These are phyloP conservation scores for Eutrigla gurnardus DNA, from an alignment of 2,797 vertebrate species.

Conservation along the genomic window DNA sequence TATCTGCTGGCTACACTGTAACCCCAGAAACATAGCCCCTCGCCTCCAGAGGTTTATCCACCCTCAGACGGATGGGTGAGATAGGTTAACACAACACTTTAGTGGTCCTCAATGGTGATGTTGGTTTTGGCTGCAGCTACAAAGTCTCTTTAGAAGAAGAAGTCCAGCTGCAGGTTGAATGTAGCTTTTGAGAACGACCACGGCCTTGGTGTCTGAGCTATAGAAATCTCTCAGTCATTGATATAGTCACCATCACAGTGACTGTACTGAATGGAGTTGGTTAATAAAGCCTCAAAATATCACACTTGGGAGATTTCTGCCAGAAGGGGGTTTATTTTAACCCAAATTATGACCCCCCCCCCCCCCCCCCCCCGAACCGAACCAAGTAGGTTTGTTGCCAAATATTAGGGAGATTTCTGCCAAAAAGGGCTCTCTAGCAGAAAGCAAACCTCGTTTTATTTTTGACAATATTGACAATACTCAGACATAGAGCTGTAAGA, in stretches of 20 bases:
- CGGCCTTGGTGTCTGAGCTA: constrained; percentile 1
- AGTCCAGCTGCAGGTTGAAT: constrained; percentile 13
- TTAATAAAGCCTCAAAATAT: constrained; percentile 6
- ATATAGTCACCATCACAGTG: background rate
- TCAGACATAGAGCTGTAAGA: background rate
- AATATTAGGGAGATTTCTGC: background rate
- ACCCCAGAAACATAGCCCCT: too few relatives aligned
- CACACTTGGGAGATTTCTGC: background rate
- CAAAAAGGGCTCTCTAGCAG: background rate
- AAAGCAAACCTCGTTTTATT: background rate
- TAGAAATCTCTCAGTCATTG: background rate
- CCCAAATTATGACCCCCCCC: background rate
- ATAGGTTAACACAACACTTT: too few relatives aligned
- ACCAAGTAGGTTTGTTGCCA: too few relatives aligned
- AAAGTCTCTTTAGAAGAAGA: too few relatives aligned
- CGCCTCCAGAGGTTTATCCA: too few relatives aligned
- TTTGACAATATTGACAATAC: background rate
- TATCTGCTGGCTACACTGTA: too few relatives aligned
- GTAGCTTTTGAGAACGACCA: constrained; percentile 13
- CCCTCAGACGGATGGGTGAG: too few relatives aligned
- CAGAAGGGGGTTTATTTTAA: background rate
- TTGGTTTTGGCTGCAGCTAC: too few relatives aligned
- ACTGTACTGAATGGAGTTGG: constrained; percentile 10
- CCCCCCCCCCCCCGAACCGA: too few relatives aligned
- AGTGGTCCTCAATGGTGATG: too few relatives aligned